Base-by-base conservation (phyloP, 2,888 invertebrate species). In the Coenonympha glycerion region DNA sequence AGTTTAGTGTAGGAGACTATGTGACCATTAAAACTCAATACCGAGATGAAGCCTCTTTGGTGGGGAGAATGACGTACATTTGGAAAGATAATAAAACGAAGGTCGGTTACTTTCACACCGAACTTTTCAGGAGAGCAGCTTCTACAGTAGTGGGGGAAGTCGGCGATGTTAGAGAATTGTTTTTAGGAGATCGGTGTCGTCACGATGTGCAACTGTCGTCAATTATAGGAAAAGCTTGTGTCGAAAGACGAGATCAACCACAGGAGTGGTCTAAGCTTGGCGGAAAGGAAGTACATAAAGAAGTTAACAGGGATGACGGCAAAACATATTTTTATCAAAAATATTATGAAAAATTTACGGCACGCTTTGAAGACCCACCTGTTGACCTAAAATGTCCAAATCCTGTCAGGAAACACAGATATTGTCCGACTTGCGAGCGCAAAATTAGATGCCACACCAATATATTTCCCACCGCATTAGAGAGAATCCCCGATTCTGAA, bases 111-210 rank as follows among this genome's bases (percentile, higher is more conserved):
- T 92, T 93, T 66, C 95, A 95, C 69, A 92, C 91, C 2, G 91
- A 92, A 66, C 91, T 93, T 71, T 92, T 92, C 68, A 89, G 90
- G 52, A 89, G 93, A 49, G 92, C 93, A 0, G 89, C 88, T 16
- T 92, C 95, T 61, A 93, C 95, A 0, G 90, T 95, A 53, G 80
- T 95, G n/a, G 94, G 94, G 0, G 94, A 95, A 79, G 92, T 92
- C 0, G 90, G 93, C 5, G 92, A 94, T 72, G 90, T 92, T 0
- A 81, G 90, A 55, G 95, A 95, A 79, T 76, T 95, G 22, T 95
- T 94, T 76, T 70, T 92, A 41, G 89, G 90, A 0, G 92, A 94
- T 62, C 89, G 92, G 52, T 95, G 95, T 74, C 92, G 92, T 53
- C 92, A 94, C 65, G 89, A 91, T 16, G 87, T 85, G 11, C 87